A percentile compares a stretch with the other conserved stretches of the same genome.
phyloP scores from a whole-genome alignment of 1,140 invertebrate genomes.

The Drosophila littoralis region DNA sequence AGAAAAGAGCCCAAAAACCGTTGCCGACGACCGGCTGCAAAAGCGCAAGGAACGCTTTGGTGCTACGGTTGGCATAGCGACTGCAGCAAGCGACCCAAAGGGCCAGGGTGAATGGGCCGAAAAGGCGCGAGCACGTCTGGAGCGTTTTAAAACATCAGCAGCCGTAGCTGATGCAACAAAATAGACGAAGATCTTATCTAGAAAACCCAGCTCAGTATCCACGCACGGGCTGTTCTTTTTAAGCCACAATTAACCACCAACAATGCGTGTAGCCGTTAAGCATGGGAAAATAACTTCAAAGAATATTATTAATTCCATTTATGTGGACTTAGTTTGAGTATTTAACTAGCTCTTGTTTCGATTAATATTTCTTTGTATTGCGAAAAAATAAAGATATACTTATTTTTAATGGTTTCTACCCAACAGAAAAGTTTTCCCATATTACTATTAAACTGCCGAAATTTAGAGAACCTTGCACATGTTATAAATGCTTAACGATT shows the following conservation, averaged over 20 bases:
- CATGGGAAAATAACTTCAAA: constrained; percentile 12
- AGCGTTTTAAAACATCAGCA: constrained; percentile 69
- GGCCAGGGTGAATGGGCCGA: constrained; percentile 65
- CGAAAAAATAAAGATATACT: constrained; percentile 5
- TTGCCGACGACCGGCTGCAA: constrained; percentile 88
- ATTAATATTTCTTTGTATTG: constrained; percentile 3
- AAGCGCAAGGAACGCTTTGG: constrained; percentile 90
- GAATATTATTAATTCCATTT: constrained; percentile 9
- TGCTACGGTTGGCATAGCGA: neutral
- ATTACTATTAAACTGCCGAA: too few species aligned
- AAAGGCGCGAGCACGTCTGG: constrained; percentile 75
- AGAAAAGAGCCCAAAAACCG: constrained; percentile 88
- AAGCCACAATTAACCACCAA: constrained; percentile 36
- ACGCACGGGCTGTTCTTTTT: constrained; percentile 33
- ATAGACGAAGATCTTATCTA: constrained; percentile 20
- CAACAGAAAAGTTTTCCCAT: too few species aligned
- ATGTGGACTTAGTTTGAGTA: neutral
- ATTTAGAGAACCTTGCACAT: too few species aligned
- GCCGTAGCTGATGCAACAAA: constrained; percentile 16
- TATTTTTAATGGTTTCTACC: neutral
- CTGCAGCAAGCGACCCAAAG: constrained; percentile 40
- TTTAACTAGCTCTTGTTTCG: neutral
- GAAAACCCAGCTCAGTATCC: constrained; percentile 1
- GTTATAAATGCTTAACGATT: too few species aligned
- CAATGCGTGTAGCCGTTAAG: constrained; percentile 34